Evolutionary conservation across 2,113 vertebrate species (phyloP), one percentile per base, ranked within the genome.

Genomic region (Xenotilapia longispinis): DNA sequence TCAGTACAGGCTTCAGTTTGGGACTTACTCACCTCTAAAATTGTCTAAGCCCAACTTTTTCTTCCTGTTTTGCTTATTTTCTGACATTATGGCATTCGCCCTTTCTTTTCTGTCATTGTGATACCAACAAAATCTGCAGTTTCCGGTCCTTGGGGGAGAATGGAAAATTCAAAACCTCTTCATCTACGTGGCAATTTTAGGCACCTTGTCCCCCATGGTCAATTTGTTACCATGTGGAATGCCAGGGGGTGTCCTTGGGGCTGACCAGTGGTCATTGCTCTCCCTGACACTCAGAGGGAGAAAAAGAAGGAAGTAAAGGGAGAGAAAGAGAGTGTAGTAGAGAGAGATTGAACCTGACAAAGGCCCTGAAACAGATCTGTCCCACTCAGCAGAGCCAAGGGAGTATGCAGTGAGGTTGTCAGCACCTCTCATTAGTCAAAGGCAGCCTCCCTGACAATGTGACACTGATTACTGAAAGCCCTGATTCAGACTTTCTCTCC

Each of bases 361-460:
- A 89, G 93, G 90, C 92, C 91, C 88, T 92, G 93, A 94, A 95
- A 96, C 93, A 95, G 94, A 96, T 96, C 93, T 88, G 92, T 96
- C 95, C 93, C 94, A 95, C 95, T 95, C 95, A 95, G 95, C 95
- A 94, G 94, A 95, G 95, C 92, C 94, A 92, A 78, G 96, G 94
- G 95, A 95, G 92, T 91, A 88, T 93, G 92, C 93, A 91, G 94
- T 93, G 92, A 83, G 94, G 89, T 95, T 96, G 96, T 97, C 96
- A 96, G 95, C 96, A 94, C 90, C 93, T 94, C 96, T 96, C 96
- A 97, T 97, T 97, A 96, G 96, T 97, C 96, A 96, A 95, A 95
- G 93, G 91, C 94, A 89, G 93, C 93, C 94, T 95, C 90, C 88
- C 94, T 94, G 94, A 95, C 96, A 96, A 96, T 95, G 94, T 96